phyloP scores from a whole-genome alignment of 2,888 invertebrate species.

The Xestoiulus laeticollis region DNA sequence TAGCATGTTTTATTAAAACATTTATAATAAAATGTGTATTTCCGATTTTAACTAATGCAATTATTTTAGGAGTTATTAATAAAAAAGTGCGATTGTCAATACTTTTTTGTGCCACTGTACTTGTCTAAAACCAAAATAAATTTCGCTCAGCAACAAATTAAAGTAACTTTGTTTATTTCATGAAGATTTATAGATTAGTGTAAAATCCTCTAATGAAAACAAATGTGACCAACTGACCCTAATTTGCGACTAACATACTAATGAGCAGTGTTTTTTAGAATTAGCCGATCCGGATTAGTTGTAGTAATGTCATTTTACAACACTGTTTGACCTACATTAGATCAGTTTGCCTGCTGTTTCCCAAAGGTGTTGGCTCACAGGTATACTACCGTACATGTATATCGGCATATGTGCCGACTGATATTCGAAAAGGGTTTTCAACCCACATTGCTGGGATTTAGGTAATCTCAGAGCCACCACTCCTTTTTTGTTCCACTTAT shows the following conservation, averaged over 20 bases:
- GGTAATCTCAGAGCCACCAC: neutral
- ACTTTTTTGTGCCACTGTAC: too few species aligned
- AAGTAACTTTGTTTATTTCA: neutral
- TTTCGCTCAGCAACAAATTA: too few species aligned
- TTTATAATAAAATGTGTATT: too few species aligned
- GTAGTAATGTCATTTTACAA: neutral
- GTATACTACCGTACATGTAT: neutral
- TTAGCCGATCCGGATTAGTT: neutral
- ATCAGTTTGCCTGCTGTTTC: neutral
- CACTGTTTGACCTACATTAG: neutral
- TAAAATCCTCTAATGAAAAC: neutral
- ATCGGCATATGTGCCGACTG: neutral
- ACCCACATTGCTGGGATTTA: neutral
- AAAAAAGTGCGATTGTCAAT: too few species aligned
- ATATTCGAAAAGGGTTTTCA: neutral
- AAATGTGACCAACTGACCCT: neutral
- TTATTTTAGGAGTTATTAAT: too few species aligned
- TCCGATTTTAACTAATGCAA: too few species aligned
- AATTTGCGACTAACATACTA: neutral
- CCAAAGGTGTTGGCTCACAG: neutral
- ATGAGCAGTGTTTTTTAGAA: neutral
- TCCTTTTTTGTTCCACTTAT: neutral
- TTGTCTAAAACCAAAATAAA: too few species aligned
- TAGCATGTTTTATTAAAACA: too few species aligned
- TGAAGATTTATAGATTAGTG: neutral